These are phyloP conservation scores for Silvanus unidentatus DNA, from an alignment of 2,888 invertebrate genomes.

Conservation along the genomic window DNA sequence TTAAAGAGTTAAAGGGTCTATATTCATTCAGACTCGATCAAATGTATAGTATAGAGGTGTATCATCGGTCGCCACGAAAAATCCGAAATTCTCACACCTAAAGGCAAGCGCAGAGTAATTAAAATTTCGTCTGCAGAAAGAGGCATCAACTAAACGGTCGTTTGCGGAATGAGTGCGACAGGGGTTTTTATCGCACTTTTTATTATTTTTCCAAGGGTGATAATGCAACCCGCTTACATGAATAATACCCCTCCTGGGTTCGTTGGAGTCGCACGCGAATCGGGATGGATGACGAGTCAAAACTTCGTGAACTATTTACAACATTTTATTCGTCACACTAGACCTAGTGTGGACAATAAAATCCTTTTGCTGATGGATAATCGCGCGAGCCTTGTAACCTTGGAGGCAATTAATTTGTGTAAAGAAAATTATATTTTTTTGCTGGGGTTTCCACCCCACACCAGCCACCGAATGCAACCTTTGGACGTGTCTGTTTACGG, in stretches of 20 bases:
- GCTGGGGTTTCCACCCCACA: slow-evolving; percentile 30
- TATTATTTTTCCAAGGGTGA: slow-evolving; percentile 36
- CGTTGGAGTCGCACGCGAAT: neutral
- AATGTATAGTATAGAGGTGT: slow-evolving; percentile 28
- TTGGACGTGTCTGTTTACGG: slow-evolving; percentile 26
- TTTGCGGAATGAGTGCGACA: slow-evolving; percentile 36
- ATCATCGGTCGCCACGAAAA: slow-evolving; percentile 25
- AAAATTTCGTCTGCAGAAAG: slow-evolving; percentile 25
- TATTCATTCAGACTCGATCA: slow-evolving; percentile 16
- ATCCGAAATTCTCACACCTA: slow-evolving; percentile 30
- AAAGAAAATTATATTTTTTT: slow-evolving; percentile 25
- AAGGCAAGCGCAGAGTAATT: slow-evolving; percentile 16
- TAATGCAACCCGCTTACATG: slow-evolving; percentile 18
- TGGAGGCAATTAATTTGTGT: neutral
- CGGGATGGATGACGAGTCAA: neutral
- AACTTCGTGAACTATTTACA: neutral
- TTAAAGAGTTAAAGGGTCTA: too few species aligned
- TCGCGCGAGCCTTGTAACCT: neutral
- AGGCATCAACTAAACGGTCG: slow-evolving; percentile 27
- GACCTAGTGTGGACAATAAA: neutral
- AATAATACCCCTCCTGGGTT: neutral
- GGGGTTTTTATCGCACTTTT: slow-evolving; percentile 36
- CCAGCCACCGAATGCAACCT: slow-evolving; percentile 27
- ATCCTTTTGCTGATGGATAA: neutral
- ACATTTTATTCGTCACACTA: neutral